Evolutionary conservation across 23 tunicate species (phyloP).

Genomic region (Halocynthia roretzi): DNA sequence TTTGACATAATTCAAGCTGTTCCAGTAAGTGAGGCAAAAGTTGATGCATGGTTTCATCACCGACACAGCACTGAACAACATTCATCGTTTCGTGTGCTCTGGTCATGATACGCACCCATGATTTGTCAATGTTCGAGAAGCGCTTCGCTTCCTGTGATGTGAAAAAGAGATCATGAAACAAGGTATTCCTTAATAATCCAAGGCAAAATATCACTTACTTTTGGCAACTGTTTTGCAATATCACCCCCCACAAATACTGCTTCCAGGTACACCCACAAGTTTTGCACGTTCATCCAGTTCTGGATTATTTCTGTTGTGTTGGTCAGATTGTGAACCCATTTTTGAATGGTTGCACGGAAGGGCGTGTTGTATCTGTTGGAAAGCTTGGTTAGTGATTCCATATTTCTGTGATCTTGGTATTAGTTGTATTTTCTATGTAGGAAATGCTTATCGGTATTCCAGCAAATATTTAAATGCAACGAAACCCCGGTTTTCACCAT

Average conservation of each 20-base stretch:
- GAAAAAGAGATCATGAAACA: background rate
- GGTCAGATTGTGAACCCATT: conserved; percentile 86
- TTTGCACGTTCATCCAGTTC: conserved; percentile 97
- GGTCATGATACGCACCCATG: conserved; percentile 98
- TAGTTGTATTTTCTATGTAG: too few species aligned
- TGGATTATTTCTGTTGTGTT: conserved; percentile 93
- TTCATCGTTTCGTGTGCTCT: conserved; percentile 91
- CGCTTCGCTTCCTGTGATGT: conserved; percentile 78
- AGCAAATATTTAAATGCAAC: background rate
- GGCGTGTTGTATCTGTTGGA: conserved; percentile 85
- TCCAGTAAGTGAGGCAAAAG: conserved; percentile 85
- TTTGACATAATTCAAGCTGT: conserved; percentile 93
- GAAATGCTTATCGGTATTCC: background rate
- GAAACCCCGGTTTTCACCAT: background rate
- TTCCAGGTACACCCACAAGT: conserved; percentile 93
- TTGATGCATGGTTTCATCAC: conserved; percentile 94
- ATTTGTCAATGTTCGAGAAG: conserved; percentile 90
- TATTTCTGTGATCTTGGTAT: too few species aligned
- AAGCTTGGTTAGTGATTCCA: too few species aligned
- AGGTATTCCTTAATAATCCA: too few species aligned
- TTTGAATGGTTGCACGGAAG: conserved; percentile 83
- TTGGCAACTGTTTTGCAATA: conserved; percentile 92
- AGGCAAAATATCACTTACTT: conserved; percentile 25
- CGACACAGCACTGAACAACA: conserved; percentile 90
- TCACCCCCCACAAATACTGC: conserved; percentile 98